phyloP scores from a whole-genome alignment of 2,888 invertebrate genomes.

The Hyles lineata region DNA sequence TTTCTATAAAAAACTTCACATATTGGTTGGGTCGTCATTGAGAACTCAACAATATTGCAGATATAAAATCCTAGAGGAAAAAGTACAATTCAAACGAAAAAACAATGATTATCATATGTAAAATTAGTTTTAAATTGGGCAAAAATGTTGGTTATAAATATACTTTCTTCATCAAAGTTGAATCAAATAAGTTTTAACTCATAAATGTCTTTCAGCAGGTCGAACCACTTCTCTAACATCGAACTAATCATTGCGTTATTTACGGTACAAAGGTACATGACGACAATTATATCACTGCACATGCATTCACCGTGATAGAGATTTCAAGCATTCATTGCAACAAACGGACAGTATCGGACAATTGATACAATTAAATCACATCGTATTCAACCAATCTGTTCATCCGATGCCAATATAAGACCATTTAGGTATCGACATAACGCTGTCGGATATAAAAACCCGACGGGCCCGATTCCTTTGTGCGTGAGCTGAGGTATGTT shows the following conservation, averaged over 20 bases:
- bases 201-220: neutral
- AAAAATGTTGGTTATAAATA: too few relatives aligned
- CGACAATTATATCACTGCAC: neutral
- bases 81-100: too few relatives aligned
- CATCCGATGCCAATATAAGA: conserved; percentile 22
- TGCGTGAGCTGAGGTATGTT: conserved; percentile 33
- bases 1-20: too few relatives aligned
- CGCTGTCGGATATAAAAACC: conserved; percentile 8
- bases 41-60: too few relatives aligned
- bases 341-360: conserved; percentile 15
- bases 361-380: conserved; percentile 26
- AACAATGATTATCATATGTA: too few relatives aligned
- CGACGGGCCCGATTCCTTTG: conserved; percentile 15
- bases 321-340: conserved; percentile 9
- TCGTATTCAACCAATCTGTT: conserved; percentile 23
- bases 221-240: neutral
- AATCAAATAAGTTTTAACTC: neutral
- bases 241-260: conserved; percentile 1
- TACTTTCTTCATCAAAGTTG: neutral
- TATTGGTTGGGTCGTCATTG: too few relatives aligned
- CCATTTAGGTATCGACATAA: conserved; percentile 13
- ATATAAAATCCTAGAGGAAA: too few relatives aligned
- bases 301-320: neutral
- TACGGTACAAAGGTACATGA: conserved; percentile 8
- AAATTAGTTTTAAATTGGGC: too few relatives aligned